phyloP scores from a whole-genome alignment of 1,140 invertebrate species.

The Aphidius ervi region DNA sequence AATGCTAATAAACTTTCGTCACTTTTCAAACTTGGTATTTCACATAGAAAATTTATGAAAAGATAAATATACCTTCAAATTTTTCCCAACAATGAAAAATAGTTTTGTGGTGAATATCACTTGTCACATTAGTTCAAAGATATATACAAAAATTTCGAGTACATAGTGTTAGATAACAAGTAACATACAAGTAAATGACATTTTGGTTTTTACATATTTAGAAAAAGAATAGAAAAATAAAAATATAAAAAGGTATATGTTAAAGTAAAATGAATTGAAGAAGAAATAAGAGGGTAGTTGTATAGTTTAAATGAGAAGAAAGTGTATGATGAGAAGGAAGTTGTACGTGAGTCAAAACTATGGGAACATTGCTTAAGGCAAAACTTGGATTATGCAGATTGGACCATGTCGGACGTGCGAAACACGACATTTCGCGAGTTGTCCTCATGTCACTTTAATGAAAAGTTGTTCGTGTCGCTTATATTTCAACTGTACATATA shows the following conservation, averaged over 20 bases:
- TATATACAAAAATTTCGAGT: too few species aligned
- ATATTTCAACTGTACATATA: not conserved
- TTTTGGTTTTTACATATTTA: not conserved
- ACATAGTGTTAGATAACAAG: too few species aligned
- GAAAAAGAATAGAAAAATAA: not conserved
- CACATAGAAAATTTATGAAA: too few species aligned
- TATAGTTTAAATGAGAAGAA: constrained; percentile 4
- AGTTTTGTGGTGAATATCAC: too few species aligned
- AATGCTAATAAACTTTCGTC: too few species aligned
- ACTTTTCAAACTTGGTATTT: too few species aligned
- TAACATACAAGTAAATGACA: too few species aligned
- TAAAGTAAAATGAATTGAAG: constrained; percentile 1
- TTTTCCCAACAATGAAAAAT: too few species aligned
- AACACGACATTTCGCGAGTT: constrained; percentile 21
- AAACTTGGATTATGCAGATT: constrained; percentile 28
- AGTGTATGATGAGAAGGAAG: constrained; percentile 3
- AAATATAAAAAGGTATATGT: not conserved
- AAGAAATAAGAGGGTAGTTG: constrained; percentile 1
- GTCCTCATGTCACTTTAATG: constrained; percentile 24
- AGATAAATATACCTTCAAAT: too few species aligned
- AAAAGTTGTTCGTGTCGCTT: constrained; percentile 20
- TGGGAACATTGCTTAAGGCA: constrained; percentile 21
- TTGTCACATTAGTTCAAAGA: too few species aligned
- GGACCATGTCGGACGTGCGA: constrained; percentile 24
- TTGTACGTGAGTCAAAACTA: constrained; percentile 21